phyloP scores from a whole-genome alignment of 2,113 vertebrate genomes.

The cattle (Bos taurus) region DNA sequence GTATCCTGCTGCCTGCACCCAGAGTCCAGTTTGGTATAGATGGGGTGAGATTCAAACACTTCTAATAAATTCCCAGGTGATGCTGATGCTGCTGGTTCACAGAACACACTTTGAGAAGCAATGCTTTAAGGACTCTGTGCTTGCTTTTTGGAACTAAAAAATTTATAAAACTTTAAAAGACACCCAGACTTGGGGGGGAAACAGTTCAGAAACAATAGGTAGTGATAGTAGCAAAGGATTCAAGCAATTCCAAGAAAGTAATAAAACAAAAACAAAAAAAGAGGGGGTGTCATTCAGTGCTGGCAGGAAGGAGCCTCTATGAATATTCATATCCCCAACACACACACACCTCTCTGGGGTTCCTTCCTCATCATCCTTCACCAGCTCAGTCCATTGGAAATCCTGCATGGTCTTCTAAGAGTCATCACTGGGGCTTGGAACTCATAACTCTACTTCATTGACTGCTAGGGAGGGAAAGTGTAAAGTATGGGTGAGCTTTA shows the following conservation, averaged over 20 bases:
- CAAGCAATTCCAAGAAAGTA: neutral
- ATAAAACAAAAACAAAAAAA: neutral
- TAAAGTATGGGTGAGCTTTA: neutral
- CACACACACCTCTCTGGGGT: neutral
- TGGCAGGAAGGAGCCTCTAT: neutral
- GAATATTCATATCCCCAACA: neutral
- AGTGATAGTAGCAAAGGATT: neutral
- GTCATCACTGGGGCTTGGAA: neutral
- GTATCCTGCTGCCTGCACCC: rapidly evolving
- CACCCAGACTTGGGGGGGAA: neutral
- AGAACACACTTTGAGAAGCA: neutral
- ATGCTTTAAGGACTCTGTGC: neutral
- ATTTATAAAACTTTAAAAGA: neutral
- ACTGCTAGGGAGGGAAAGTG: neutral
- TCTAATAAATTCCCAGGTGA: neutral
- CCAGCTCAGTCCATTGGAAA: neutral
- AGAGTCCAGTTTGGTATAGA: neutral
- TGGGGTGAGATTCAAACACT: neutral
- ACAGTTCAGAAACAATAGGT: neutral
- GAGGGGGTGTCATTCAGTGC: neutral
- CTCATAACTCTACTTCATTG: neutral
- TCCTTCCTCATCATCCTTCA: neutral
- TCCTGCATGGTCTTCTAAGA: neutral
- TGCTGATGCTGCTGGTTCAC: neutral
- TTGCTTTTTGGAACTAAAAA: neutral